A percentile compares a stretch with the other conserved stretches of the same genome.
Conservation (phyloP, 2,888 invertebrate genomes). For the Saturnia japonica region DNA sequence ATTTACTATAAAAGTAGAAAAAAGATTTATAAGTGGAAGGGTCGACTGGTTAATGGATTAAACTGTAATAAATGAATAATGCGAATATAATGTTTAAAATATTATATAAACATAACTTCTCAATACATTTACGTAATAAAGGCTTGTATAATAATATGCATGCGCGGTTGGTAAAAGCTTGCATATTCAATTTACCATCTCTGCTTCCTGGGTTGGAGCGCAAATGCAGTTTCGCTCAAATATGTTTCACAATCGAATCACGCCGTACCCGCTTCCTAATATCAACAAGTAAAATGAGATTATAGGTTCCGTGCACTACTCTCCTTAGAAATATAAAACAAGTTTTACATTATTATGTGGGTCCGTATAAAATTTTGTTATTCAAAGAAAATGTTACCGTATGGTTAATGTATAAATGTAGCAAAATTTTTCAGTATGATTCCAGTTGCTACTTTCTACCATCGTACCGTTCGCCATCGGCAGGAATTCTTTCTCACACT, state of each 20-base stretch:
- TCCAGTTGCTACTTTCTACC: no score
- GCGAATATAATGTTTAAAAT: not conserved
- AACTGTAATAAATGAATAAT: not conserved
- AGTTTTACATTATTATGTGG: not conserved
- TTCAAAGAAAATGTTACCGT: not conserved
- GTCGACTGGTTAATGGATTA: no score
- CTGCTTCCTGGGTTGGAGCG: not conserved
- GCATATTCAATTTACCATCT: constrained; percentile 3
- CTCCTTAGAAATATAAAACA: not conserved
- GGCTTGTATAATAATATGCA: constrained; percentile 3
- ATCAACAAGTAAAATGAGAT: not conserved
- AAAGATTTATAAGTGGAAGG: no score
- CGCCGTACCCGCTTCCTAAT: not conserved
- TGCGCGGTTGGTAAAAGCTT: constrained; percentile 5
- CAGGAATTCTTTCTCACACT: no score
- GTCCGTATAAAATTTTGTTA: not conserved
- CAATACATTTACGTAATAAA: not conserved
- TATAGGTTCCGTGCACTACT: not conserved
- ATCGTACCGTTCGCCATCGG: no score
- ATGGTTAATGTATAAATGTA: not conserved
- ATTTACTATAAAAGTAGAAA: no score
- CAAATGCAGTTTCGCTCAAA: not conserved
- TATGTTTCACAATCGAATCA: constrained; percentile 6
- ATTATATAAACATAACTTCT: not conserved
- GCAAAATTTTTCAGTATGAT: no score